A percentile compares a stretch with the other conserved stretches of the same genome.
Conservation (phyloP, 2,888 invertebrate genomes). For the Bellardia bayeri region DNA sequence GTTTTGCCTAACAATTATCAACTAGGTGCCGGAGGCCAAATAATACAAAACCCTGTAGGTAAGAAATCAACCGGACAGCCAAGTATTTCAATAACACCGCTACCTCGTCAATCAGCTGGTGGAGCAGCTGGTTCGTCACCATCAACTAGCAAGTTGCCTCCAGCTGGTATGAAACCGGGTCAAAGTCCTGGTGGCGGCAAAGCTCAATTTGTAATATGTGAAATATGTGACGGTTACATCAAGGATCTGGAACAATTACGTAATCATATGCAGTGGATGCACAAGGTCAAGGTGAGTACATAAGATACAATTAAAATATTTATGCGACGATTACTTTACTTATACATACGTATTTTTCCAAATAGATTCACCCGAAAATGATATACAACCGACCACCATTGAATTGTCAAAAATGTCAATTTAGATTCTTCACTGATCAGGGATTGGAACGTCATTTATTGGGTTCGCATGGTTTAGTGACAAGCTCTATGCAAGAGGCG, state of each 20-base stretch:
- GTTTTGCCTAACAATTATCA: slow-evolving; percentile 83
- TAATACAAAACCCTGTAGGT: slow-evolving; percentile 79
- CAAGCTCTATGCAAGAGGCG: slow-evolving; percentile 97
- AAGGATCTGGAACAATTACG: slow-evolving; percentile 96
- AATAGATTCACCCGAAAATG: slow-evolving; percentile 95
- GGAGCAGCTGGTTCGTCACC: slow-evolving; percentile 81
- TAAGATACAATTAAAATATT: neutral
- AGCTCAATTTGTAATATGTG: slow-evolving; percentile 96
- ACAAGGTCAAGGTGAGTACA: slow-evolving; percentile 91
- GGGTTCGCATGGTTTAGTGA: slow-evolving; percentile 97
- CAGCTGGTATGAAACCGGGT: slow-evolving; percentile 85
- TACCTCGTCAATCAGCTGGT: slow-evolving; percentile 88
- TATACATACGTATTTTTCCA: slow-evolving; percentile 3
- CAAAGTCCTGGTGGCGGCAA: slow-evolving; percentile 86
- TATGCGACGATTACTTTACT: neutral
- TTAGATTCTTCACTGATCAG: slow-evolving; percentile 98
- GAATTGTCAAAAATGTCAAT: slow-evolving; percentile 98
- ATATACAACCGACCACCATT: slow-evolving; percentile 96
- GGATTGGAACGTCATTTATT: slow-evolving; percentile 97
- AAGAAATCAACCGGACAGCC: slow-evolving; percentile 87
- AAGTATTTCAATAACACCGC: slow-evolving; percentile 95
- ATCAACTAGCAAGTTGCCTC: slow-evolving; percentile 82
- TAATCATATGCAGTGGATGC: slow-evolving; percentile 99
- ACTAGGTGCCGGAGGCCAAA: slow-evolving; percentile 82
- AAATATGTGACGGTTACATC: slow-evolving; percentile 98